Percentiles rank a stretch among this genome's conserved stretches.
phyloP scores from a whole-genome alignment of 30 jellyfish, hydroid and myxozoan genomes.

The Pseudorhiza aurosa region DNA sequence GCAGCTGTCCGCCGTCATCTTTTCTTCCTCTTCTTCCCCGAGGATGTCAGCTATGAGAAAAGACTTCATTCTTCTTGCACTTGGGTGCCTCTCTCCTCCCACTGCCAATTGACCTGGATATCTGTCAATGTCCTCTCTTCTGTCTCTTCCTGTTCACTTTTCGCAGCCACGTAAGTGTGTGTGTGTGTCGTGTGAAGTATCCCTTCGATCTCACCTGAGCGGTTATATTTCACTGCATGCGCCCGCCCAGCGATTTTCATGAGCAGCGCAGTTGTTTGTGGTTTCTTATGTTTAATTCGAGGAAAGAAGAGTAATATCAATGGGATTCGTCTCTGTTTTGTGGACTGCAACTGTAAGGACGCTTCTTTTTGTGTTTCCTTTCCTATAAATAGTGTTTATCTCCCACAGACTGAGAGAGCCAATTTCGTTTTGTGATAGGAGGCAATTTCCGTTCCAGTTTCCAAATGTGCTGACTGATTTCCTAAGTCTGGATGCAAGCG shows the following conservation, averaged over 20 bases:
- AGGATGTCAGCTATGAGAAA: slow-evolving; percentile 62
- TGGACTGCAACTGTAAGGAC: background rate
- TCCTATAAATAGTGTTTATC: background rate
- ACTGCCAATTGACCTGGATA: too few relatives aligned
- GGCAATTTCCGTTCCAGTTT: slow-evolving; percentile 46
- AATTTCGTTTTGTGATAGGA: slow-evolving; percentile 9
- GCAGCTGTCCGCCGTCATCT: background rate
- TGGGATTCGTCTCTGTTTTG: too few relatives aligned
- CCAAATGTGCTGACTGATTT: slow-evolving; percentile 6
- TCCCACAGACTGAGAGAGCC: background rate
- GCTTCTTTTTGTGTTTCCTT: background rate
- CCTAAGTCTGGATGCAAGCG: too few relatives aligned
- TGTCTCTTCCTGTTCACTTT: too few relatives aligned
- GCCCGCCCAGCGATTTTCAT: background rate
- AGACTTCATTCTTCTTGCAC: slow-evolving; percentile 31
- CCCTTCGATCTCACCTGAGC: too few relatives aligned
- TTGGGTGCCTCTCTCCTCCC: too few relatives aligned
- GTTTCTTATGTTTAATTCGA: background rate
- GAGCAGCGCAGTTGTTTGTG: background rate
- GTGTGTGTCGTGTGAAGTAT: too few relatives aligned
- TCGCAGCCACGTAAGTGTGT: too few relatives aligned
- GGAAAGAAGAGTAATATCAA: too few relatives aligned
- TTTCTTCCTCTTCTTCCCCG: slow-evolving; percentile 10
- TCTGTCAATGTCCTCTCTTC: too few relatives aligned
- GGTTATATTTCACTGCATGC: background rate